Percentiles rank a stretch among this genome's conserved stretches.
Evolutionary conservation across 37 sponge, comb jelly and placozoan species (phyloP).

Genomic region (Theonella swinhoei): DNA sequence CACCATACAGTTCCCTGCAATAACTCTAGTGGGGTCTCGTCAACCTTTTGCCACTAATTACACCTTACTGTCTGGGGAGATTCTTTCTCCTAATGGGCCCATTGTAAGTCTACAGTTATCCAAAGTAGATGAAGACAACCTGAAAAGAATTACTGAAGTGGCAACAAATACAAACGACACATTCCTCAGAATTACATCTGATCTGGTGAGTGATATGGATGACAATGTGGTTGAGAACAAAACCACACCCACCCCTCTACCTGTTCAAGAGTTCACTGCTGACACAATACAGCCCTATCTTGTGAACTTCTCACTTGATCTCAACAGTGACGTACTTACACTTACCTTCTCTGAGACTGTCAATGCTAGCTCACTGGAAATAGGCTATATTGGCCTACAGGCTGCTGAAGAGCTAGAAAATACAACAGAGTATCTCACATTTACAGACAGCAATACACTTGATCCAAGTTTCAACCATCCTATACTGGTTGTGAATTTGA

Average conservation of each 20-base stretch:
- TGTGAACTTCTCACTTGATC: constrained; percentile 59
- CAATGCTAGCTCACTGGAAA: constrained; percentile 60
- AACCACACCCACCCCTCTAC: constrained; percentile 3
- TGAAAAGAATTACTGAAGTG: constrained; percentile 75
- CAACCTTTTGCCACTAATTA: constrained; percentile 20
- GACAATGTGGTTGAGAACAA: constrained; percentile 57
- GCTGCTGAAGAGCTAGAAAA: constrained; percentile 35
- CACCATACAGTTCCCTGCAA: constrained; percentile 61
- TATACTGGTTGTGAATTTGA: constrained; percentile 49
- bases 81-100: constrained; percentile 48
- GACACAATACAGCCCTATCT: constrained; percentile 76
- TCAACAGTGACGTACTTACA: constrained; percentile 52
- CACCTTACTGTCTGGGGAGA: constrained; percentile 30
- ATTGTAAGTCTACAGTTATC: constrained; percentile 41
- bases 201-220: constrained; percentile 79
- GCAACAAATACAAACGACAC: constrained; percentile 69
- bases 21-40: constrained; percentile 65
- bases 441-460: constrained; percentile 57
- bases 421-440: constrained; percentile 42
- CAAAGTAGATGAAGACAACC: constrained; percentile 70
- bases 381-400: constrained; percentile 69
- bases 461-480: constrained; percentile 24
- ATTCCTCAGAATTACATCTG: constrained; percentile 46
- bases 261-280: constrained; percentile 47
- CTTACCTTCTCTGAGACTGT: constrained; percentile 81